phyloP scores from a whole-genome alignment of 2,113 vertebrate species.

The Alectura lathami region DNA sequence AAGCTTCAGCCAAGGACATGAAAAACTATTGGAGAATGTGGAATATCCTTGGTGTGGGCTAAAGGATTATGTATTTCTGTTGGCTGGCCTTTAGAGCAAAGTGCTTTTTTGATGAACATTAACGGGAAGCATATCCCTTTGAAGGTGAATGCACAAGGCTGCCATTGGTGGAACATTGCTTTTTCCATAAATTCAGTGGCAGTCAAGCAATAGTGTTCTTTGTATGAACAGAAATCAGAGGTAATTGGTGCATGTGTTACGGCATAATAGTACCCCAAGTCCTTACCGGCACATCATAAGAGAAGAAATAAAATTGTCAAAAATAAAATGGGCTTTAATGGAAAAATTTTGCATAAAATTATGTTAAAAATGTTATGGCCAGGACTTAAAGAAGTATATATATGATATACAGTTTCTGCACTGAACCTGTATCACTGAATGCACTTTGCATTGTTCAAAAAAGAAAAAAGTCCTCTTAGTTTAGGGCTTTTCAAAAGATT shows the following conservation, averaged over 20 bases:
- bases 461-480: neutral
- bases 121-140: conserved; percentile 42
- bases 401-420: neutral
- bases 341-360: conserved; percentile 2
- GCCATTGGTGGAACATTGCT: neutral
- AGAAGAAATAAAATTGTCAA: conserved; percentile 51
- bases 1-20: conserved; percentile 51
- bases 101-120: conserved; percentile 64
- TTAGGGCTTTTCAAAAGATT: conserved; percentile 10
- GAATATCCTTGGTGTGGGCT: conserved; percentile 48
- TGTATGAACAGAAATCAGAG: conserved; percentile 67
- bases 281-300: conserved; percentile 49
- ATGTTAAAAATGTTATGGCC: neutral
- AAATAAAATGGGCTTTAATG: conserved; percentile 47
- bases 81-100: conserved; percentile 62
- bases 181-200: conserved; percentile 62
- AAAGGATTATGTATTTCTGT: conserved; percentile 42
- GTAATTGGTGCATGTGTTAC: conserved; percentile 57
- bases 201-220: conserved; percentile 39
- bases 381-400: neutral
- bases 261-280: conserved; percentile 15
- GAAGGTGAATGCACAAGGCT: conserved; percentile 55
- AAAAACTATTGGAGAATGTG: conserved; percentile 7
- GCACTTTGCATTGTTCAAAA: conserved; percentile 3
- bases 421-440: neutral